Percentiles rank a stretch among this genome's conserved stretches.
These are phyloP conservation scores for Neoscelio sp. DNA, from an alignment of 2,888 invertebrate species.

Conservation along the genomic window DNA sequence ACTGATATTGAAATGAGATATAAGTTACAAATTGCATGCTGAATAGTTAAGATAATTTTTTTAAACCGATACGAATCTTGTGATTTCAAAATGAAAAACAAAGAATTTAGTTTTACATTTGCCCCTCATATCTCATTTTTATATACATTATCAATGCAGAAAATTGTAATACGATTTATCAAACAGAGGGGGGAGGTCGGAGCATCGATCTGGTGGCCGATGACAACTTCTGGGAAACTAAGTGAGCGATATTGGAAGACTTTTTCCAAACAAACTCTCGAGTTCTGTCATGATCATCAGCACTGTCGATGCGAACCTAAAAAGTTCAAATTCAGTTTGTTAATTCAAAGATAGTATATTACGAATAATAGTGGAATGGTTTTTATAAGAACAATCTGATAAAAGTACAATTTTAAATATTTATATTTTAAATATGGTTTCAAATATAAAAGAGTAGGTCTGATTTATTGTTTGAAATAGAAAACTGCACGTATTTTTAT, in stretches of 20 bases:
- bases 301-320: slow-evolving; percentile 93
- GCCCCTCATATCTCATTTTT: slow-evolving; percentile 45
- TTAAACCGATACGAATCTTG: neutral
- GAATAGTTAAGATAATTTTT: neutral
- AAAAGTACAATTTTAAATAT: too few species aligned
- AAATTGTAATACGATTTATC: neutral
- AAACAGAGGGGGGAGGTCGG: slow-evolving; percentile 83
- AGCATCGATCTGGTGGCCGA: slow-evolving; percentile 86
- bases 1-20: slow-evolving; percentile 38
- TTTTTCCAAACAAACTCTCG: slow-evolving; percentile 93
- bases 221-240: slow-evolving; percentile 92
- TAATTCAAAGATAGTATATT: neutral
- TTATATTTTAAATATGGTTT: too few species aligned
- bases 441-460: too few species aligned
- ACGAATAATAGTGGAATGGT: too few species aligned
- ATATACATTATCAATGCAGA: neutral
- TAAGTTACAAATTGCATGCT: slow-evolving; percentile 19
- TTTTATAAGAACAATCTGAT: too few species aligned
- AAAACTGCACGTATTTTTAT: too few species aligned
- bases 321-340: too few species aligned
- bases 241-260: slow-evolving; percentile 92
- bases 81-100: too few species aligned
- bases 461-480: too few species aligned
- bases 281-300: slow-evolving; percentile 92
- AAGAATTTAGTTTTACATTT: neutral